Conservation (phyloP, 2,888 invertebrate genomes). For the Volucella inflata region DNA sequence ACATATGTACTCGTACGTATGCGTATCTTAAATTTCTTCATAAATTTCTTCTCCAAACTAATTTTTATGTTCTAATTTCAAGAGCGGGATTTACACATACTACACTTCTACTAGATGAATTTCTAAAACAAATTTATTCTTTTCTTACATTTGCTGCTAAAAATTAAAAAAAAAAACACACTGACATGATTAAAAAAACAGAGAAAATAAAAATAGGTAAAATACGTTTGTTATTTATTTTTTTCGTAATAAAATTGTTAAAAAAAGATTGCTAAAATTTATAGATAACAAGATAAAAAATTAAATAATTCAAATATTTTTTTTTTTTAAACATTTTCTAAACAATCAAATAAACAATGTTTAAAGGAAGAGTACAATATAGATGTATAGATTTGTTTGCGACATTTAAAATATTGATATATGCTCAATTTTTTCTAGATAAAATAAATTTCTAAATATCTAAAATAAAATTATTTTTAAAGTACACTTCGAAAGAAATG, state of each 20-base stretch:
- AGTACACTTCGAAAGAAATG: conserved; percentile 28
- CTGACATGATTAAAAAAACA: conserved; percentile 44
- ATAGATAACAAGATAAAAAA: conserved; percentile 31
- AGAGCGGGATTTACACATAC: conserved; percentile 8
- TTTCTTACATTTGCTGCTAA: conserved; percentile 20
- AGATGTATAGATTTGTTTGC: conserved; percentile 1
- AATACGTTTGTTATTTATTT: conserved; percentile 37
- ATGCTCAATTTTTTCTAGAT: conserved; percentile 20
- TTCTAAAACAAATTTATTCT: not conserved
- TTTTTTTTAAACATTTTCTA: conserved; percentile 16
- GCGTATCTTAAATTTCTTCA: conserved; percentile 51
- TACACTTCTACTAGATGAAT: not conserved
- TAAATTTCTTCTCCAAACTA: conserved; percentile 42
- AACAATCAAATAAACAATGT: not conserved
- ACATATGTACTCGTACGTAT: conserved; percentile 50
- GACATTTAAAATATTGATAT: conserved; percentile 46
- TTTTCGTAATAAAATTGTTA: conserved; percentile 25
- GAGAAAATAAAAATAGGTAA: conserved; percentile 62
- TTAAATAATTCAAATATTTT: conserved; percentile 56
- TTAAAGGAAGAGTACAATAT: not conserved
- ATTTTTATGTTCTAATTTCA: conserved; percentile 47
- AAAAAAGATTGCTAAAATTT: conserved; percentile 47
- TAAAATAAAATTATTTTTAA: conserved; percentile 43
- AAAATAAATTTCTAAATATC: conserved; percentile 34
- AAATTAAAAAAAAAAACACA: conserved; percentile 13